Conservation (phyloP, 2,797 vertebrate species). For the Delichon dasypus region DNA sequence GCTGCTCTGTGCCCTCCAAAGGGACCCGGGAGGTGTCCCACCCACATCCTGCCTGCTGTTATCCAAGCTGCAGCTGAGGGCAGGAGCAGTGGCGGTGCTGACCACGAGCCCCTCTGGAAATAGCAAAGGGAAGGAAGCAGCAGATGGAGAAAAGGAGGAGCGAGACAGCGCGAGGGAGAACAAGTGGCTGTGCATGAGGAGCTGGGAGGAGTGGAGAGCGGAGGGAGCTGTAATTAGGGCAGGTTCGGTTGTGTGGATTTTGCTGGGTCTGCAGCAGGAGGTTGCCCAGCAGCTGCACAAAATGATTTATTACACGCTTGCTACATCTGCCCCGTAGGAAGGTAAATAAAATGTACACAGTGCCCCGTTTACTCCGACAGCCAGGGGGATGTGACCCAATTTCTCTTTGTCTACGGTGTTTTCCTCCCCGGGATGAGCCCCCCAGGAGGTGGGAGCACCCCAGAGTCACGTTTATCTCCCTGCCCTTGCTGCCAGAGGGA, state of each 20-base stretch:
- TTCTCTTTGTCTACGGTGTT: conserved; percentile 22
- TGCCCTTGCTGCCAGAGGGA: neutral
- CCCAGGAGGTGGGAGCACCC: neutral
- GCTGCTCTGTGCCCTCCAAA: neutral
- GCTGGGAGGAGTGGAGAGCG: conserved; percentile 12
- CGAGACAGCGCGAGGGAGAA: neutral
- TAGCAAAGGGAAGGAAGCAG: neutral
- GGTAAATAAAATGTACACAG: conserved; percentile 68
- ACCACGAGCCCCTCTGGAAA: neutral
- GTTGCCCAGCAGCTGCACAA: conserved; percentile 68
- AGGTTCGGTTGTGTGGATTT: conserved; percentile 62
- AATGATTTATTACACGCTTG: conserved; percentile 70
- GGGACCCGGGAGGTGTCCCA: neutral
- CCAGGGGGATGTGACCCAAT: conserved; percentile 64
- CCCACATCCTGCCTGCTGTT: neutral
- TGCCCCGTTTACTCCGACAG: conserved; percentile 68
- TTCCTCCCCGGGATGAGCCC: neutral
- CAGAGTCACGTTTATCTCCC: neutral
- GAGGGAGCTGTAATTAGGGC: conserved; percentile 64
- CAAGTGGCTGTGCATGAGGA: neutral
- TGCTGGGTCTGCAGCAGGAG: conserved; percentile 68
- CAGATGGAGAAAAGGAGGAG: conserved; percentile 44
- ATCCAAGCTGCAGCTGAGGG: neutral
- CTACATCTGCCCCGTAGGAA: conserved; percentile 71
- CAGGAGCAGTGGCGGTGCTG: neutral